Evolutionary conservation across 2,797 vertebrate species (phyloP), one percentile per base, ranked within the genome.

Genomic region (Alosa sapidissima): DNA sequence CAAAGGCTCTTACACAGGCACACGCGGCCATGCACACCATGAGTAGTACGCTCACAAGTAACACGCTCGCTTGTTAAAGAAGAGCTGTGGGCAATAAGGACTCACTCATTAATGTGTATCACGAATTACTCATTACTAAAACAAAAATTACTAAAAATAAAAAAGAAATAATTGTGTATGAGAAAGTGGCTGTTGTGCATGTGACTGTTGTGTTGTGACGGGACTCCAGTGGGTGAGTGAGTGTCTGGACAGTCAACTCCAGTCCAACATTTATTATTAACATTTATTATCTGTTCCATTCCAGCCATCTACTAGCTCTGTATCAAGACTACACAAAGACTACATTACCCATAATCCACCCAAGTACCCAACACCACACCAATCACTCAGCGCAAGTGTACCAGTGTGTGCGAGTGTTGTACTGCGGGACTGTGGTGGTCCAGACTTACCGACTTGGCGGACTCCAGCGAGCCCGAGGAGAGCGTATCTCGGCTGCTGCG

Each of bases 381-480:
- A 24, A 24, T 65, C 24, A 33, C 28, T 68, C 10, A 8, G 62
- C 14, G 28, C 10, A 4, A 33, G 62, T 68, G 24, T 68, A 68
- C 11, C 3, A 10, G 62, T 33, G 2, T 24, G 58, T 51, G 49
- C 49, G 49, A 51, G 49, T 45, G 68, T 41, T 45, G 36, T 5
- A 45, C 33, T 45, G n/a, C 24, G 4, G 82, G 36, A 45, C 1
- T 2, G 45, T 0, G 0, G 5, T 16, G 21, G 41, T 28, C 14
- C 11, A 7, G 33, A 96, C 97, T 96, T 91, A 99, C 98, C n/a
- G 94, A 97, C 93, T 98, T 99, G 33, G 96, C 95, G 83, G 98
- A 96, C 89, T 99, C 97, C 88, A 97, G 78, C 0, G 97, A 96
- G 36, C 97, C 98, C 0, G 96, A 97, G 62, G 96, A 97, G 33